Base-by-base conservation (phyloP, 2,888 invertebrate species). In the Drosophila tripunctata region DNA sequence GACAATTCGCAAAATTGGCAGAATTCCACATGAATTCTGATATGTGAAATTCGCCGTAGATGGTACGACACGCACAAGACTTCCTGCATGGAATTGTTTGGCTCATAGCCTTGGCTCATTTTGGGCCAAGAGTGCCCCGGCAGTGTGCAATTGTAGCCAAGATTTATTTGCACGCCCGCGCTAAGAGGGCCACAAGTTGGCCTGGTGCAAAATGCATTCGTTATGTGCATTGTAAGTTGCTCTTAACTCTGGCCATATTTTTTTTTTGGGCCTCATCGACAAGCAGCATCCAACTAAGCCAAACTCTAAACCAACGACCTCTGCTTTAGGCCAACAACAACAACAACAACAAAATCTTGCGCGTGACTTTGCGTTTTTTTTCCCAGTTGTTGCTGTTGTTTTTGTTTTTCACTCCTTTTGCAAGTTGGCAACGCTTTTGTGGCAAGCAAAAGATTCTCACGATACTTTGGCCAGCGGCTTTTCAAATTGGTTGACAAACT, bases 121-220 rank as follows among this genome's bases (percentile, higher is more conserved):
- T 72, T 51, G 57, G 14, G 33, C 14, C 47, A 47, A 45, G 47
- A 48, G 48, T 36, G 48, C 66, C n/a, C n/a, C 52, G 68, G 31
- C 67, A 55, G 36, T 58, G 56, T 47, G 72, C 76, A 85, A 82
- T 87, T 82, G 76, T 67, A 41, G 50, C 54, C 58, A 70, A 84
- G 88, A 88, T 85, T 87, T 88, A 88, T 85, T 85, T 84, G 76
- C 78, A 81, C 87, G 81, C 84, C 87, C 88, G 68, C 85, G 60
- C 68, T 67, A 58, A 38, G 55, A 70, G 48, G 54, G 50, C 63
- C 52, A 38, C 50, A 41, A 27, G 27, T 48, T 66, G 44, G 61
- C 55, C 48, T 57, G 50, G 17, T 51, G 63, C 63, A 51, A 58
- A 58, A 45, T 45, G 51, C 63, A 63, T 66, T 68, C 65, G 75